These are phyloP conservation scores for Nannospalax galili DNA, from an alignment of 2,113 vertebrate species.

Conservation along the genomic window DNA sequence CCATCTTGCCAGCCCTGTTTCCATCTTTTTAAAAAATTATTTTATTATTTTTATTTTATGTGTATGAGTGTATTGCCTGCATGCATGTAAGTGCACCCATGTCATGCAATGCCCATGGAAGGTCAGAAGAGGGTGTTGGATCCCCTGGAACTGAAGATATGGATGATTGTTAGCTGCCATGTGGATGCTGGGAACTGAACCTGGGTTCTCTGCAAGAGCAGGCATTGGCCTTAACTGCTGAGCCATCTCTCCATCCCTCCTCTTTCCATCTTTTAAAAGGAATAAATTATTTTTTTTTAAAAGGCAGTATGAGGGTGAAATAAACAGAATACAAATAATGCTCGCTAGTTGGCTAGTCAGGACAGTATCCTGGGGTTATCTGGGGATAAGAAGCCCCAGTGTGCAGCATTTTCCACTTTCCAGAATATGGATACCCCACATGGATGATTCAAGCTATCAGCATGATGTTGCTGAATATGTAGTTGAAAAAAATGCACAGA, in stretches of 20 bases:
- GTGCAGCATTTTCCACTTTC: neutral
- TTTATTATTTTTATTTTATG: too few species aligned
- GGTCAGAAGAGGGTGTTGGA: too few species aligned
- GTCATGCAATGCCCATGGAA: too few species aligned
- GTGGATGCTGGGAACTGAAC: too few species aligned
- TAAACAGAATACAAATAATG: neutral
- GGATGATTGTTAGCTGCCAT: too few species aligned
- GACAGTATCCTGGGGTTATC: neutral
- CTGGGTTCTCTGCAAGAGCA: too few species aligned
- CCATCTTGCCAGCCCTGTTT: too few species aligned
- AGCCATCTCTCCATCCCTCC: neutral
- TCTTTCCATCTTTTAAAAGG: too few species aligned
- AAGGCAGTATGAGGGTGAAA: neutral
- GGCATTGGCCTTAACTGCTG: neutral
- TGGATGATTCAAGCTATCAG: neutral
- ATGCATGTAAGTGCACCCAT: too few species aligned
- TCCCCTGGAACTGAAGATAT: too few species aligned
- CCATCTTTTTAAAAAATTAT: too few species aligned
- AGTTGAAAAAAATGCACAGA: neutral
- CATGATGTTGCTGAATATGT: neutral
- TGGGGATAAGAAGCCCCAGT: neutral
- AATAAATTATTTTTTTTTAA: neutral
- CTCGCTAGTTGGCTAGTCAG: neutral
- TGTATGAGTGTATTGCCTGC: too few species aligned
- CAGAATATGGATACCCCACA: neutral